Evolutionary conservation across 92 coral and sea anemone genomes (phyloP).

Genomic region (Bergia sp.): DNA sequence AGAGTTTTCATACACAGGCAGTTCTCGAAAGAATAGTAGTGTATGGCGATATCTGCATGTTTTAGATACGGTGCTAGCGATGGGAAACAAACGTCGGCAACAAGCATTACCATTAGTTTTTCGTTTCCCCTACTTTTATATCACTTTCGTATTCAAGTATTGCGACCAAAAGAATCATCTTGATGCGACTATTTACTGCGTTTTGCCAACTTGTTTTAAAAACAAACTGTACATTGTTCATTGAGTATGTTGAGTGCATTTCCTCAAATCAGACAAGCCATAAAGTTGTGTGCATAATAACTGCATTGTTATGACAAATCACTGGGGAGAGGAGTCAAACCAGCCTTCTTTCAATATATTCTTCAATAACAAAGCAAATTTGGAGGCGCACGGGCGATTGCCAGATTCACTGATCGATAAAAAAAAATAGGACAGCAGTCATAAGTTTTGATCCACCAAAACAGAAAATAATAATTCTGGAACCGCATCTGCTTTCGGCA

Average conservation of each 20-base stretch:
- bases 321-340: not conserved
- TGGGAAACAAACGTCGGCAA: too few species aligned
- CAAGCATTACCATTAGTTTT: too few species aligned
- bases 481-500: not conserved
- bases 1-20: not conserved
- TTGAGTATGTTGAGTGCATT: not conserved
- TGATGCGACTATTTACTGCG: too few species aligned
- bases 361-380: not conserved
- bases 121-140: too few species aligned
- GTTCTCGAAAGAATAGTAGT: not conserved
- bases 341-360: not conserved
- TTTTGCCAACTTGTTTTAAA: not conserved
- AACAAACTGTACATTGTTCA: not conserved
- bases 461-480: not conserved
- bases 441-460: too few species aligned
- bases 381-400: not conserved
- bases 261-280: not conserved
- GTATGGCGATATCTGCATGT: too few species aligned
- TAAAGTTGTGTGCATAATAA: not conserved
- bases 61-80: not conserved
- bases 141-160: too few species aligned
- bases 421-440: not conserved
- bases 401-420: not conserved
- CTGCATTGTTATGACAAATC: not conserved
- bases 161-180: too few species aligned